Base-by-base conservation (phyloP, 2,888 invertebrate species). In the Lordiphosa andalusiaca region DNA sequence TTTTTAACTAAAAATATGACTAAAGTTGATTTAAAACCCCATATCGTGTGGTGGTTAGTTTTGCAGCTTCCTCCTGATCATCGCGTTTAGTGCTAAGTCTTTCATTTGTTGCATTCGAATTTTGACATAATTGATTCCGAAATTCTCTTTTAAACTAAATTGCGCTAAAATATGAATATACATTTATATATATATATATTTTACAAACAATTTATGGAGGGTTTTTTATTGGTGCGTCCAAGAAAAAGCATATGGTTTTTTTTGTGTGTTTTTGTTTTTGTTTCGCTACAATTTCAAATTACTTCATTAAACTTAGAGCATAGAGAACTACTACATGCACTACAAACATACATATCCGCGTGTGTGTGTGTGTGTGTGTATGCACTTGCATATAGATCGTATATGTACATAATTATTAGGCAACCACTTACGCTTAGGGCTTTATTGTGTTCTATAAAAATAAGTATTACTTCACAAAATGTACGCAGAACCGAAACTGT, bases 351-450 rank as follows among this genome's bases (percentile, higher is more conserved):
- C 19, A 19, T 19, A 19, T 19, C 19, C 53, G 55, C 63, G 39
- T 38, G 44, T 48, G 46, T 37, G 57, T 67, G 19, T 54, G 55
- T 65, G 39, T 38, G 44, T 48, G 46, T 37, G 58, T 67, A 64
- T 36, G 38, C 50, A 49, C 58, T 25, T 71, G 50, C 67, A 47
- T 73, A 39, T 62, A 46, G 71, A 57, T 64, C 67, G 59, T 77
- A 76, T 77, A 76, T 76, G 62, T 84, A 77, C 81, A 77, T 84
- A 80, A 73, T 76, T 72, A 69, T 61, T 75, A 81, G 76, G 81
- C 84, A 77, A 84, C 70, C 81, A 81, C 81, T 83, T 81, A 77
- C 75, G 67, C 58, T 63, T 75, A 76, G 30, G 3, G 6, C 52
- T 57, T 62, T 42, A 52, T 52, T 55, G 46, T 59, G 36, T 38